Base-by-base conservation (phyloP, 2,113 vertebrate genomes). In the Xerus inauris region DNA sequence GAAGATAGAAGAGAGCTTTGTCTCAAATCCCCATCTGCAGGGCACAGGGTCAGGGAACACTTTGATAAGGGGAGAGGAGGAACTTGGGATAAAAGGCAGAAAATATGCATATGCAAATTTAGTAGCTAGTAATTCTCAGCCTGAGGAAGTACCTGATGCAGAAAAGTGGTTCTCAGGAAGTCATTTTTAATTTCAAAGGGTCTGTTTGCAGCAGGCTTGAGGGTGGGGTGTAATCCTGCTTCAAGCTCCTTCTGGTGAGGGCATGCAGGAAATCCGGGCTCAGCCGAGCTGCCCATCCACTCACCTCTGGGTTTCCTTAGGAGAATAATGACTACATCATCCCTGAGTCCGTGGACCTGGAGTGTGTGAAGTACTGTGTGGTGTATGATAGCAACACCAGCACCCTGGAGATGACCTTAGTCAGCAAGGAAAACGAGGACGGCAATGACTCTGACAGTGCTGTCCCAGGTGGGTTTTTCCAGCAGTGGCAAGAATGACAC, bases 311-410 rank as follows among this genome's bases (percentile, higher is more conserved):
- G 16, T 96, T 96, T 96, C 95, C 82, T 59, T 49, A 99, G 99
- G 98, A 98, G 0, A 98, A 94, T 16, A 13, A 42, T 8, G 40
- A 97, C 4, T 99, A 98, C 30, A 65, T 99, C n/a, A 91, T 99
- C 22, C 99, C 99, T 0, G 97, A 97, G 28, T 87, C 97, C 0
- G 82, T 99, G 97, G 99, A 99, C 59, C 71, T 99, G 95, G 97
- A 98, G 47, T 99, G 98, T 30, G 98, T 99, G 98, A 98, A 96
- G 3, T 98, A 99, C 77, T 98, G 99, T 30, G 98, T 99, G 89
- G 98, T 99, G 10, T 99, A 99, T 13, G 99, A 99, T 79, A 96
- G 92, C 0, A 95, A 87, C 73, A 99, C 98, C 6, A 96, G 93
- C 67, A 96, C 89, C 12, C 64, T 99, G 89, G 94, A 98, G 28